Evolutionary conservation across 1,140 invertebrate genomes (phyloP), one percentile per base, ranked within the genome.

Genomic region (Temnothorax longispinosus): DNA sequence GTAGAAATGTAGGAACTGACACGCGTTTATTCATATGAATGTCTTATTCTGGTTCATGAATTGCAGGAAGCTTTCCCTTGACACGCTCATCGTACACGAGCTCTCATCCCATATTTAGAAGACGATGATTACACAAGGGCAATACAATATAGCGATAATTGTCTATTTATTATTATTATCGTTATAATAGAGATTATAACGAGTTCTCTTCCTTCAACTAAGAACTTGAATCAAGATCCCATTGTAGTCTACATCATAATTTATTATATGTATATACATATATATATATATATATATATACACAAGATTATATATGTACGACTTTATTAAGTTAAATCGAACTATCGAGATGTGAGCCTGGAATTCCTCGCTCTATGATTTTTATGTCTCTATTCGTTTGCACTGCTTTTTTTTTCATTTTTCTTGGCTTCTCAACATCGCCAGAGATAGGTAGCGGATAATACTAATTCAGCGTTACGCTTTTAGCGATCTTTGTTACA

Each of bases 61-160:
- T 90, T 56, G 81, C 89, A 90, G 76, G 86, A 90, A 90, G 89
- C 89, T 74, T 85, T 72, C 41, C 76, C 65, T 72, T 50, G 80
- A 85, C 89, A 90, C 89, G 81, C 90, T 90, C 86, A 65, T 88
- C 76, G 86, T 86, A 90, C 88, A 58, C 77, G 71, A 50, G 44
- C 54, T 50, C 50, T 87, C 56, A 64, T 88, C 38, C 75, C 89
- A 89, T 90, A 90, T 90, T 90, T 90, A 90, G 86, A 90, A 88
- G 87, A 54, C 76, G 44, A 35, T 60, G 7, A 87, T 80, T 72
- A 62, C 75, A 56, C 44, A 56, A 71, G n/a, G 50, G 18, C 35
- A 7, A n/a, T n/a, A 47, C 21, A 56, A 71, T 81, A 56, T 64
- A 15, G 1, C 4, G 15, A 54, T 74, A 54, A 38, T 74, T 56